Base-by-base conservation (phyloP, 1,140 invertebrate species). In the Pollicipes pollicipes region DNA sequence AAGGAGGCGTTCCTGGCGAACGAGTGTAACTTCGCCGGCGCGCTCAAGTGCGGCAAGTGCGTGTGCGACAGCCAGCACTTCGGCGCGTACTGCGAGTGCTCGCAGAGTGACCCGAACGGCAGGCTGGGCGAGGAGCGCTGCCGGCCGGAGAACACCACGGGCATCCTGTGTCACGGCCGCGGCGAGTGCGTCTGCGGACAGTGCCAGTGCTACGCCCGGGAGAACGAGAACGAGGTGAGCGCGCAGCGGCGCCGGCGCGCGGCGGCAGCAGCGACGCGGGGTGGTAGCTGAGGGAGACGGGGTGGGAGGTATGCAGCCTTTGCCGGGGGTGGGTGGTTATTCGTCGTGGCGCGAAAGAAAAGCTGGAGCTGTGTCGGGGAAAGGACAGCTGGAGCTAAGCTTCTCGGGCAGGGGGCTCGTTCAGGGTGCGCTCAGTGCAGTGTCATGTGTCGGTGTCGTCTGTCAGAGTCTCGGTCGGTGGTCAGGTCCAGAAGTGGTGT, bases 21-120 rank as follows among this genome's bases (percentile, higher is more conserved):
- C 4, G 58, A 72, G 35, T 94, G 90, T 78, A 86, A 81, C 74
- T 78, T 80, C 0, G 79, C 82, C 67, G 90, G 90, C 66, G 87
- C 86, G 10, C 83, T 86, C 1, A 88, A 88, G 77, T 97, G 94
- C 80, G 95, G 94, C 67, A 85, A 95, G 74, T 97, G 95, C 78
- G 84, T 88, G 72, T 97, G 95, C 80, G 80, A 88, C 72, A 80
- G 85, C 10, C 85, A 84, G 58, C 85, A 85, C 76, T 93, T 91
- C 78, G 95, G 95, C 68, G 85, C 88, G 75, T 83, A 82, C 69
- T 97, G 95, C 80, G 91, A 97, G 80, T 97, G 94, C 78, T 88
- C 87, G 66, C 81, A 82, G 24, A 75, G 73, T 63, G 74, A 73
- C 70, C 79, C 82, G 58, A 78, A 78, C 68, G 76, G 76, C 0